Percentiles rank a stretch among this genome's conserved stretches.
phyloP scores from a whole-genome alignment of 1,140 invertebrate species.

The Stratiolaelaps scimitus region DNA sequence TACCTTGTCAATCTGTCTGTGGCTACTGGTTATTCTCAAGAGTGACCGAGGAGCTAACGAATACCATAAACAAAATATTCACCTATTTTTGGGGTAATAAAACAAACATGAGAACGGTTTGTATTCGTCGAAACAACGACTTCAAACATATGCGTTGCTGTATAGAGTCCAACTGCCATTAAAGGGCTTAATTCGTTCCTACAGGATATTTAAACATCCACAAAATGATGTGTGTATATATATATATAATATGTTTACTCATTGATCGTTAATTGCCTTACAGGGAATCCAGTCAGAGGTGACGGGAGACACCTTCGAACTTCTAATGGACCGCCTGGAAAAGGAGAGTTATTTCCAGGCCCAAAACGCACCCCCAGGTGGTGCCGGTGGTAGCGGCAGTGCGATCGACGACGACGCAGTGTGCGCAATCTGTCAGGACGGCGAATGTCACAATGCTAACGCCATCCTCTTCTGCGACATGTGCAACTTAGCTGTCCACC shows the following conservation, averaged over 20 bases:
- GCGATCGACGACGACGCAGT: slow-evolving; percentile 93
- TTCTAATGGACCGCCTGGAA: slow-evolving; percentile 89
- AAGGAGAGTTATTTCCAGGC: slow-evolving; percentile 93
- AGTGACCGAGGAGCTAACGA: too few relatives aligned
- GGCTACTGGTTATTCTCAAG: too few relatives aligned
- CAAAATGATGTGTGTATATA: too few relatives aligned
- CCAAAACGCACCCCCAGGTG: slow-evolving; percentile 44
- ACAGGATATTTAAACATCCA: too few relatives aligned
- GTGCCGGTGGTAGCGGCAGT: slow-evolving; percentile 1
- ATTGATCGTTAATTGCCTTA: background rate
- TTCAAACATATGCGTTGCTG: too few relatives aligned
- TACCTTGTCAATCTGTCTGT: too few relatives aligned
- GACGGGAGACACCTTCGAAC: slow-evolving; percentile 73
- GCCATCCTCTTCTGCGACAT: slow-evolving; percentile 96
- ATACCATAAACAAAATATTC: too few relatives aligned
- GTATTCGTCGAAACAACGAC: too few relatives aligned
- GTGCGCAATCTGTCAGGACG: slow-evolving; percentile 77
- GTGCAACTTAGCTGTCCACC: slow-evolving; percentile 97
- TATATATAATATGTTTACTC: background rate
- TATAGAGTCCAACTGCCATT: too few relatives aligned
- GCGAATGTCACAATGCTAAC: slow-evolving; percentile 93
- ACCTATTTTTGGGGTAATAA: too few relatives aligned
- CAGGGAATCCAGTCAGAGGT: slow-evolving; percentile 48
- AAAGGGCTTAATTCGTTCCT: too few relatives aligned
- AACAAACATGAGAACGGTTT: too few relatives aligned